These are phyloP conservation scores for Thunnus maccoyii DNA, from an alignment of 2,113 vertebrate species.

Conservation along the genomic window DNA sequence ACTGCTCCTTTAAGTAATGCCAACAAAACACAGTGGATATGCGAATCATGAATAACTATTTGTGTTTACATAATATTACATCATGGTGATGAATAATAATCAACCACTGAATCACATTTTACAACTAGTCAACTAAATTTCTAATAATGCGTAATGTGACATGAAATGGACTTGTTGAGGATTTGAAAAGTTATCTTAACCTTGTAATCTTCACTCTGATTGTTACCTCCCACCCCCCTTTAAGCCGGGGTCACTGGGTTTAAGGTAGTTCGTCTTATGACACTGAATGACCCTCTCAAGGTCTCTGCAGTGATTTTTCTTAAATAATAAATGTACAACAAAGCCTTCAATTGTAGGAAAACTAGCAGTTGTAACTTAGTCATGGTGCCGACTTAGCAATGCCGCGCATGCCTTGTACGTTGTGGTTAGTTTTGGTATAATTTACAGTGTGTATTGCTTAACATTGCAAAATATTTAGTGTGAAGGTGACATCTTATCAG, in stretches of 20 bases:
- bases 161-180: neutral
- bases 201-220: conserved; percentile 8
- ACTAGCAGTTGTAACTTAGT: too few species aligned
- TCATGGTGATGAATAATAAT: too few species aligned
- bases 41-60: too few species aligned
- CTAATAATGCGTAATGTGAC: neutral
- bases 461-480: too few species aligned
- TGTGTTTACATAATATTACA: too few species aligned
- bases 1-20: too few species aligned
- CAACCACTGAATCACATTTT: too few species aligned
- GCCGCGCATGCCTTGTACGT: neutral
- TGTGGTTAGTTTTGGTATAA: neutral
- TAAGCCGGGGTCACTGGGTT: neutral
- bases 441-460: too few species aligned
- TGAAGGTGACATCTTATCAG: neutral
- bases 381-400: neutral
- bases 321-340: too few species aligned
- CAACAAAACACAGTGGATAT: too few species aligned
- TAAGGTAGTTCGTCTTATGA: neutral
- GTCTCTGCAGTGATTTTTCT: neutral
- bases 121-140: too few species aligned
- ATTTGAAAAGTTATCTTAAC: neutral
- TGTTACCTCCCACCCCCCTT: neutral
- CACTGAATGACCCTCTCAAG: neutral
- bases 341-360: too few species aligned